Conservation (phyloP, 2,113 vertebrate species). For the Pteropus alecto region DNA sequence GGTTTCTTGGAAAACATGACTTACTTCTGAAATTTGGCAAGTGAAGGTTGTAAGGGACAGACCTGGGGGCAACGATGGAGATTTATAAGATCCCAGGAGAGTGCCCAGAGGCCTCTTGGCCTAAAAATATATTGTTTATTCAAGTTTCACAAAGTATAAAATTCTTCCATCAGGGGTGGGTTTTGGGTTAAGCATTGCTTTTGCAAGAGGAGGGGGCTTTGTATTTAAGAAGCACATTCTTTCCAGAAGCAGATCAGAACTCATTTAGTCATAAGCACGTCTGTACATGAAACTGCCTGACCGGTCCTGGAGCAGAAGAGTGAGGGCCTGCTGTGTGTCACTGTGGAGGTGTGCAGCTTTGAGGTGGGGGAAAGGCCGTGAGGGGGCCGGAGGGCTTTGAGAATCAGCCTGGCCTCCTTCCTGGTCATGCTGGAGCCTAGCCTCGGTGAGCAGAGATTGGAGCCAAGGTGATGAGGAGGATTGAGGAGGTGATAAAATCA, state of each 20-base stretch:
- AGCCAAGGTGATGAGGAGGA: not conserved
- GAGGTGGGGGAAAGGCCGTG: not conserved
- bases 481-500: not conserved
- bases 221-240: slow-evolving; percentile 21
- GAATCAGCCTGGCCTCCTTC: not conserved
- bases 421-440: not conserved
- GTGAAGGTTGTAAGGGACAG: not conserved
- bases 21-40: slow-evolving; percentile 37
- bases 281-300: not conserved
- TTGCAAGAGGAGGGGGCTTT: not conserved
- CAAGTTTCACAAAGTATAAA: slow-evolving; percentile 24
- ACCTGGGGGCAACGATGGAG: not conserved
- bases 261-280: not conserved
- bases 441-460: not conserved
- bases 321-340: not conserved
- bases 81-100: not conserved
- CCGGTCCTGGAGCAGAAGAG: not conserved
- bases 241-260: not conserved
- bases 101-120: not conserved
- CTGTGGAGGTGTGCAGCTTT: not conserved
- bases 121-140: slow-evolving; percentile 35
- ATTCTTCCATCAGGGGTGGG: not conserved
- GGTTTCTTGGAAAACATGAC: not conserved
- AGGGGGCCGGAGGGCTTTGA: not conserved
- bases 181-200: not conserved